These are phyloP conservation scores for Prolemur simus DNA, from an alignment of 2,113 vertebrate genomes.

Conservation along the genomic window DNA sequence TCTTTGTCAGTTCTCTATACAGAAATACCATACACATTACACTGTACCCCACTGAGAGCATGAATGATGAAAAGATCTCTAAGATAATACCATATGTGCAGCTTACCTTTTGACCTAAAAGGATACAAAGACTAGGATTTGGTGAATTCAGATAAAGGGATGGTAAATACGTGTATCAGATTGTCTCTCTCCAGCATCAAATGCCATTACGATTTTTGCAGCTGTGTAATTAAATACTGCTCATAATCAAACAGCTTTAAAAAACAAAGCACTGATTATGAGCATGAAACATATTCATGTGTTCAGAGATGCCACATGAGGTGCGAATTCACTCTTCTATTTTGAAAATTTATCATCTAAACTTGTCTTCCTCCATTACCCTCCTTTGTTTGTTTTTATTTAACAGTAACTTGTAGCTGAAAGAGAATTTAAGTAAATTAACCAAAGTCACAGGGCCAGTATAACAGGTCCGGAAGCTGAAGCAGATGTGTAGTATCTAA, in stretches of 20 bases:
- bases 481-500: background rate
- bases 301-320: background rate
- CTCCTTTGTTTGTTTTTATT: background rate
- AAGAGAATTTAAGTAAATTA: constrained; percentile 6
- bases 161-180: background rate
- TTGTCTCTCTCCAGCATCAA: background rate
- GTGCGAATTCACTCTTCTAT: background rate
- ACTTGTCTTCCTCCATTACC: background rate
- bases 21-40: background rate
- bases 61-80: background rate
- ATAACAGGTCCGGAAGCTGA: background rate
- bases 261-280: background rate
- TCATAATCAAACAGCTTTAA: background rate
- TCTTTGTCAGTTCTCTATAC: background rate
- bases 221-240: background rate
- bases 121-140: background rate
- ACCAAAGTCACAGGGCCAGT: background rate
- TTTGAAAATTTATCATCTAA: background rate
- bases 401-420: background rate
- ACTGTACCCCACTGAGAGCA: background rate
- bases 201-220: background rate
- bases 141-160: background rate
- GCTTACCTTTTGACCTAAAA: background rate
- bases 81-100: background rate
- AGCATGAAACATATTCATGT: background rate